phyloP scores from a whole-genome alignment of 2,888 invertebrate species.

The Nomada fucata region DNA sequence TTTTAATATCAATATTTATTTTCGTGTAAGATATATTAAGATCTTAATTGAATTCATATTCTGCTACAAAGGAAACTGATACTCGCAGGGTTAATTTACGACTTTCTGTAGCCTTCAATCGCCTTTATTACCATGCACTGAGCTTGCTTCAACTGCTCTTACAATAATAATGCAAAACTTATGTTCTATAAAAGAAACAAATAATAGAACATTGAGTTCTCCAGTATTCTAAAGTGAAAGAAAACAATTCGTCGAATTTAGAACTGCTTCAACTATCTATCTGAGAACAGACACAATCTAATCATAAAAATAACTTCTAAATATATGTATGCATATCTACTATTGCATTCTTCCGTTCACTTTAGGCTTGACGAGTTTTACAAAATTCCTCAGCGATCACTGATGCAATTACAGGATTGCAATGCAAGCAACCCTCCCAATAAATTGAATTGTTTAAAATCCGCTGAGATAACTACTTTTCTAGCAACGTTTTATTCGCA shows the following conservation, averaged over 20 bases:
- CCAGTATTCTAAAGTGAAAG: too few relatives aligned
- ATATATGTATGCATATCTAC: neutral
- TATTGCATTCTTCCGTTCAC: neutral
- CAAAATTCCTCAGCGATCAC: constrained; percentile 16
- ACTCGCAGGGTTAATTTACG: constrained; percentile 14
- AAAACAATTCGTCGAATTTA: too few relatives aligned
- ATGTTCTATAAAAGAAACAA: neutral
- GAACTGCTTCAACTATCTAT: too few relatives aligned
- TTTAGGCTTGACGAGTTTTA: constrained; percentile 13
- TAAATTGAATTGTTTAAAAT: neutral
- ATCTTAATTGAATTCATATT: neutral
- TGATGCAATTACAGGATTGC: neutral
- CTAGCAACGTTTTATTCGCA: neutral
- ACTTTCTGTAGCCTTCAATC: constrained; percentile 8
- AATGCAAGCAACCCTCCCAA: neutral
- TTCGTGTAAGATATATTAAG: neutral
- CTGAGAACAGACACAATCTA: neutral
- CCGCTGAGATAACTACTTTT: neutral
- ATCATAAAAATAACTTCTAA: neutral
- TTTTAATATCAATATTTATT: too few relatives aligned
- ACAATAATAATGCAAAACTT: neutral
- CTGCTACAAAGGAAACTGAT: neutral
- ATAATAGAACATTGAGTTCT: neutral
- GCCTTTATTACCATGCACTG: constrained; percentile 14
- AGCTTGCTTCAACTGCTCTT: neutral